phyloP scores from a whole-genome alignment of 2,113 vertebrate species.

The Phylloscopus trochilus region DNA sequence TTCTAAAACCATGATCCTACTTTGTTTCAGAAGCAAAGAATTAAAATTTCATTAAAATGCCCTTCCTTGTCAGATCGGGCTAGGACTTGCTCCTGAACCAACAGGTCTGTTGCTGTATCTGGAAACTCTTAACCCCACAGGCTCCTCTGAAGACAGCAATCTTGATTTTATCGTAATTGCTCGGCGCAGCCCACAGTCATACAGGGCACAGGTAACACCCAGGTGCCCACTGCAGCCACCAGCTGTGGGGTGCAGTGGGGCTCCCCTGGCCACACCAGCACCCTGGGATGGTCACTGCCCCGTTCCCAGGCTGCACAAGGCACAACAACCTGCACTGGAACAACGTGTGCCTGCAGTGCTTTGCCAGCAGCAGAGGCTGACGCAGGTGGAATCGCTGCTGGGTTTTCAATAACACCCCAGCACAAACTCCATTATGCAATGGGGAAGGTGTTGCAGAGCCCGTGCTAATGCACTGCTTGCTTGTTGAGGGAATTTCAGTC shows the following conservation, averaged over 20 bases:
- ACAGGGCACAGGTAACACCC: background rate
- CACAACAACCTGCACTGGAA: background rate
- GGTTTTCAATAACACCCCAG: slow-evolving; percentile 12
- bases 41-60: slow-evolving; percentile 50
- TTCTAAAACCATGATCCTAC: background rate
- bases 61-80: slow-evolving; percentile 33
- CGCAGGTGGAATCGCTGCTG: background rate
- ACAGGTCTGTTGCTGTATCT: slow-evolving; percentile 39
- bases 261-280: background rate
- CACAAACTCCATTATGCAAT: slow-evolving; percentile 15
- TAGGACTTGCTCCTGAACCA: slow-evolving; percentile 52
- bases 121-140: slow-evolving; percentile 37
- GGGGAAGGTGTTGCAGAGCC: background rate
- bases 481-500: slow-evolving; percentile 20
- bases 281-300: rapidly evolving
- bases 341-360: background rate
- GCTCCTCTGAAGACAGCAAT: slow-evolving; percentile 21
- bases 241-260: background rate
- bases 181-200: background rate
- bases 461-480: background rate
- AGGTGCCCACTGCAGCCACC: background rate
- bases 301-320: background rate
- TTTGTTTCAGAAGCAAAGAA: slow-evolving; percentile 30
- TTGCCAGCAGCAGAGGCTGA: background rate
- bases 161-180: slow-evolving; percentile 9